These are phyloP conservation scores for Lucilia sericata DNA, from an alignment of 1,140 invertebrate species.

Conservation along the genomic window DNA sequence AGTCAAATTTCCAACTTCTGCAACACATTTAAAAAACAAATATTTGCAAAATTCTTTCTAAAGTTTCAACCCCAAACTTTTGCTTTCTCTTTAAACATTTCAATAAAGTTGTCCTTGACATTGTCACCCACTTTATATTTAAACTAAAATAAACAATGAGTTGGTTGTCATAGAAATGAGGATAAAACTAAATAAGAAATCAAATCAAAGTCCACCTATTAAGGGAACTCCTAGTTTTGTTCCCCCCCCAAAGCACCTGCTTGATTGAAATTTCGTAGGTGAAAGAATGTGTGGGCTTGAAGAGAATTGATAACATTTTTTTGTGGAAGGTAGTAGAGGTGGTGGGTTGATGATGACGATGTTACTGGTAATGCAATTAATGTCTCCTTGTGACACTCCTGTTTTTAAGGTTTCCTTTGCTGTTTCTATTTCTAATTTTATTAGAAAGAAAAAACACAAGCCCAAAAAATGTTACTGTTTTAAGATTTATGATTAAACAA, in stretches of 20 bases:
- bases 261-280: neutral
- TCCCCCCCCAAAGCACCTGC: neutral
- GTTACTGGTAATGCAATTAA: neutral
- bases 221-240: neutral
- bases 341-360: neutral
- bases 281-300: neutral
- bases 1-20: no score
- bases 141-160: neutral
- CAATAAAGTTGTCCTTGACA: conserved; percentile 8
- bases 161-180: neutral
- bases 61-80: no score
- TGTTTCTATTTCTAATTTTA: neutral
- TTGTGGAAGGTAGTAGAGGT: neutral
- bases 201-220: neutral
- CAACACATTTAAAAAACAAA: no score
- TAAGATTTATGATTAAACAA: conserved; percentile 18
- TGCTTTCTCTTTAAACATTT: neutral
- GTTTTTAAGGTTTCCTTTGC: neutral
- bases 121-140: conserved; percentile 8
- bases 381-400: neutral
- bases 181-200: neutral
- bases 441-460: neutral
- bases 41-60: no score
- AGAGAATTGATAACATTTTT: neutral
- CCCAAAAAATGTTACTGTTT: neutral